These are phyloP conservation scores for Anhinga anhinga DNA, from an alignment of 2,113 vertebrate genomes.

Conservation along the genomic window DNA sequence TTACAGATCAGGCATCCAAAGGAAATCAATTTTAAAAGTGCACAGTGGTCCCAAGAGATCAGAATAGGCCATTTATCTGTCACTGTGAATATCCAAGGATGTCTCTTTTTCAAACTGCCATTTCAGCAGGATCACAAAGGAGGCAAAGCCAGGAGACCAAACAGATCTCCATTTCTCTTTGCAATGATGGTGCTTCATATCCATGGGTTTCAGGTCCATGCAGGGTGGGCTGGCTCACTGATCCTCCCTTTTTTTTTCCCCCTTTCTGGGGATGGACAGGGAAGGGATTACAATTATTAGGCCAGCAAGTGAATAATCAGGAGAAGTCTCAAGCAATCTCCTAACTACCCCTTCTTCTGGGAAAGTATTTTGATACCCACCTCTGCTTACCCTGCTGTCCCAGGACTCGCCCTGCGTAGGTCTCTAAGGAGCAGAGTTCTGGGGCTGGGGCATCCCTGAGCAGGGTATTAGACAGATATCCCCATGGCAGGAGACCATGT, in stretches of 20 bases:
- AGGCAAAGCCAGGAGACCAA: background rate
- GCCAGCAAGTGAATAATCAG: background rate
- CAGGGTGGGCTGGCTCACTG: background rate
- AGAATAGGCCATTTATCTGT: background rate
- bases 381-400: background rate
- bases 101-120: background rate
- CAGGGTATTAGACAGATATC: background rate
- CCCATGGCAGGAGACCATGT: background rate
- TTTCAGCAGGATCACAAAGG: background rate
- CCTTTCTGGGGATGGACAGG: background rate
- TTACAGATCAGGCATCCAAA: background rate
- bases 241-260: background rate
- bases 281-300: background rate
- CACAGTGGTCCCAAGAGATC: background rate
- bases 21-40: background rate
- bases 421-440: background rate
- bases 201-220: background rate
- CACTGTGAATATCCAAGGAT: background rate
- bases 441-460: background rate
- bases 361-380: background rate
- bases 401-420: accelerated
- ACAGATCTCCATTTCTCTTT: background rate
- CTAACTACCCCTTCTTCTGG: background rate
- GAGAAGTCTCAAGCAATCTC: background rate
- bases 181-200: background rate